Base-by-base conservation (phyloP, 1,140 invertebrate genomes). In the Heliconius hermathena region DNA sequence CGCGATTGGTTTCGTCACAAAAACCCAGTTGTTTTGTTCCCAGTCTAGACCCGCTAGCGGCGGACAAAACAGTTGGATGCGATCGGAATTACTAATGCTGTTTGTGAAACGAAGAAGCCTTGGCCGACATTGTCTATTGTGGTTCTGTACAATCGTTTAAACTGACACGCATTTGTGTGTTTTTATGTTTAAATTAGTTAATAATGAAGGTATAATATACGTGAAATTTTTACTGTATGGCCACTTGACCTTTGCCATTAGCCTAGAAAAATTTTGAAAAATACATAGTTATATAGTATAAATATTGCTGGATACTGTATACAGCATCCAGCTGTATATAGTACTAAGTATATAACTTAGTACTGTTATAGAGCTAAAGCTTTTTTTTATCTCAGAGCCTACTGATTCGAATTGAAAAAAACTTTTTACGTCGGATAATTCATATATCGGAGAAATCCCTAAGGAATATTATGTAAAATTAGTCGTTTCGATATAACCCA, bases 61-160 rank as follows among this genome's bases (percentile, higher is more conserved):
- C 73, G 26, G 33, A 71, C 54, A 78, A 77, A 80, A 78, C 73
- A 29, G 29, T 71, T 73, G 80, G 79, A 89, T 84, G 83, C 81
- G 76, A 83, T 80, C 73, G 79, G 88, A 89, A 89, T 90, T 70
- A 75, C 79, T 90, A 89, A 90, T 89, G 82, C 76, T 46, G 83
- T 86, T 91, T 91, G 85, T 87, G 88, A 89, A 89, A 89, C 82
- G 54, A 80, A 29, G 54, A 73, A 81, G 82, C 89, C 89, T 91
- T 91, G 89, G 85, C 88, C 89, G 85, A 88, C 83, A 84, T 88
- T 57, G 80, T 70, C 76, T 78, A 81, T 81, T 82, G 78, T 84
- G 75, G 79, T 79, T 79, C 71, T 76, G n/a, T 76, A 79, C 75
- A 70, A 79, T 79, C 73, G 54, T 79, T 79, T 79, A 74, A 79